Percentiles rank a stretch among this genome's conserved stretches.
Evolutionary conservation across 2,888 invertebrate genomes (phyloP).

Genomic region (Griposia aprilina): DNA sequence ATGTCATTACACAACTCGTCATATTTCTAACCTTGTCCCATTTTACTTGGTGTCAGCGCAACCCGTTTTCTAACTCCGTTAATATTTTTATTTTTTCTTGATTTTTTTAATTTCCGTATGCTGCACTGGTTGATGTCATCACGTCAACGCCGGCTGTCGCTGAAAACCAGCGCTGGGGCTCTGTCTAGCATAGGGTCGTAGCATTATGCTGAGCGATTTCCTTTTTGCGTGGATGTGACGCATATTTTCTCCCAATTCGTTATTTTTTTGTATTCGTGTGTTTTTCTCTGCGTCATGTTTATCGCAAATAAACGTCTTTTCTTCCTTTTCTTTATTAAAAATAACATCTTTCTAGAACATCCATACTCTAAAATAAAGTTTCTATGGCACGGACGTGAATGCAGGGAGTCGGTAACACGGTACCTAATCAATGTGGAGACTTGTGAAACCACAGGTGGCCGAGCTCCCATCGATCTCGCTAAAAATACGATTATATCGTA

Average conservation of each 20-base stretch:
- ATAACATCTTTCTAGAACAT: background rate
- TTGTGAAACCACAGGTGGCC: slow-evolving; percentile 79
- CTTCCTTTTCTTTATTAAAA: too few species aligned
- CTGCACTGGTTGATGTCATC: too few species aligned
- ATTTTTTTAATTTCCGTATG: too few species aligned
- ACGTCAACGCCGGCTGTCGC: too few species aligned
- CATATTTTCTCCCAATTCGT: too few species aligned
- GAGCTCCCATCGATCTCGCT: slow-evolving; percentile 82
- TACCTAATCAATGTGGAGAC: slow-evolving; percentile 58
- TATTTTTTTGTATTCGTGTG: too few species aligned
- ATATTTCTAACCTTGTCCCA: background rate
- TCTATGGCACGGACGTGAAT: background rate
- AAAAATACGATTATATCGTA: slow-evolving; percentile 83
- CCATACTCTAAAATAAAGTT: background rate
- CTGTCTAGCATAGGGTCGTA: too few species aligned
- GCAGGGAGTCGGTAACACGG: slow-evolving; percentile 4
- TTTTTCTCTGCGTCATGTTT: too few species aligned
- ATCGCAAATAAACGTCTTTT: background rate
- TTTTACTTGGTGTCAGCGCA: background rate
- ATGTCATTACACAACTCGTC: background rate
- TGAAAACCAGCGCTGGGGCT: too few species aligned
- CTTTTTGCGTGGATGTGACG: too few species aligned
- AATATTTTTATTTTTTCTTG: too few species aligned
- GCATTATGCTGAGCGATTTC: too few species aligned
- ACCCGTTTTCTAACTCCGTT: background rate